Conservation (phyloP, 2,888 invertebrate genomes). For the Camptogramma bilineatum region DNA sequence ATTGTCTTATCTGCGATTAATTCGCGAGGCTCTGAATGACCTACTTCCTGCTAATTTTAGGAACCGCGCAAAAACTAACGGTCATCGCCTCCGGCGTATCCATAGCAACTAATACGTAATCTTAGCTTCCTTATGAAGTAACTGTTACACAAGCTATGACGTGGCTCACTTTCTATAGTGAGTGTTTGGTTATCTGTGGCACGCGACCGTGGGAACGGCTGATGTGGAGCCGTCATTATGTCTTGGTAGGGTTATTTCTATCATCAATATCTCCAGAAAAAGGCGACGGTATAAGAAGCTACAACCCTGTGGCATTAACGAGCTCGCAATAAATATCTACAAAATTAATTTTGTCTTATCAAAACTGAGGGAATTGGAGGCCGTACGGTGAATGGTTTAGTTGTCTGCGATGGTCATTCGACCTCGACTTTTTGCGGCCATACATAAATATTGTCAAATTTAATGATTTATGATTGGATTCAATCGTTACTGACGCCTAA, state of each 20-base stretch:
- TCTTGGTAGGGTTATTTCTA: conserved; percentile 12
- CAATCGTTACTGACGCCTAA: neutral
- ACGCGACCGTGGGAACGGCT: conserved; percentile 29
- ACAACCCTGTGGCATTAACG: neutral
- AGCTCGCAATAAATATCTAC: neutral
- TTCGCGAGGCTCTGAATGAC: conserved; percentile 33
- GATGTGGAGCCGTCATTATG: conserved; percentile 11
- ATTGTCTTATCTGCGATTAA: conserved; percentile 28
- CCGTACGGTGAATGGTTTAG: neutral
- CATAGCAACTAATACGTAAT: conserved; percentile 23
- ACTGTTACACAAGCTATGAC: conserved; percentile 22
- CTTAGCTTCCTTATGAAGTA: conserved; percentile 24
- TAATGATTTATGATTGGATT: conserved; percentile 4
- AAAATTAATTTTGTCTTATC: neutral
- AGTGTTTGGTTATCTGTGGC: conserved; percentile 24
- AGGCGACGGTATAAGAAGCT: neutral
- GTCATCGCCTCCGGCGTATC: conserved; percentile 19
- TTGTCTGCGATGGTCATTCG: neutral
- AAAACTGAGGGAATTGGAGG: conserved; percentile 7
- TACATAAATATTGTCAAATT: conserved; percentile 5
- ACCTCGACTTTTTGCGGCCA: conserved; percentile 5
- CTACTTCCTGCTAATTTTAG: conserved; percentile 37
- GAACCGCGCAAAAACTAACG: conserved; percentile 34
- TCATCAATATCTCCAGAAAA: conserved; percentile 1
- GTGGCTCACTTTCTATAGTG: conserved; percentile 8